Evolutionary conservation across 2,888 invertebrate genomes (phyloP).

Genomic region (Cataglyphis rosenhaueri): DNA sequence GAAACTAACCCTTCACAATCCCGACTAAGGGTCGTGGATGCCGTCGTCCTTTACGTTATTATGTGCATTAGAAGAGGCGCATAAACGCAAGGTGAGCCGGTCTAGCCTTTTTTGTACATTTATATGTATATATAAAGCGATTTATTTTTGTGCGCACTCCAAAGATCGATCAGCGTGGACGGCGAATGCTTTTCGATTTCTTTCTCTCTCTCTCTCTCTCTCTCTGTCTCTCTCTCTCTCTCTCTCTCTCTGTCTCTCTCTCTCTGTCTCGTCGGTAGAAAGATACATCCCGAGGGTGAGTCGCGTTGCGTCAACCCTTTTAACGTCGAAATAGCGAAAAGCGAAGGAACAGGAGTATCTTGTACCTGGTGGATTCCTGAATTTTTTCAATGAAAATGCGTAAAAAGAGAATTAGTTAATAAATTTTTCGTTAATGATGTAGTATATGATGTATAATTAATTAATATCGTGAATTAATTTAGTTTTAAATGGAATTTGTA

Average conservation of each 20-base stretch:
- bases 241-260: neutral
- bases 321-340: too few species aligned
- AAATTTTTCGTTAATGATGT: neutral
- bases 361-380: too few species aligned
- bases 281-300: neutral
- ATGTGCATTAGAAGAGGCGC: slow-evolving; percentile 24
- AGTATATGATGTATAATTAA: neutral
- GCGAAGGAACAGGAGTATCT: too few species aligned
- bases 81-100: slow-evolving; percentile 30
- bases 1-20: slow-evolving; percentile 60
- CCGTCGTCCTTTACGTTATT: slow-evolving; percentile 35
- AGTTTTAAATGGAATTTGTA: neutral
- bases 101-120: neutral
- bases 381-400: neutral
- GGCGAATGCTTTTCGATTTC: slow-evolving; percentile 5
- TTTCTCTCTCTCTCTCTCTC: neutral
- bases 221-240: neutral
- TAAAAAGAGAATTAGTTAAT: neutral
- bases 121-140: neutral
- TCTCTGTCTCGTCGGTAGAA: neutral
- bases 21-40: slow-evolving; percentile 40
- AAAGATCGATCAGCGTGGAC: slow-evolving; percentile 41
- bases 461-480: neutral
- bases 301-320: neutral
- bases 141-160: slow-evolving; percentile 43